Evolutionary conservation across 1,140 invertebrate species (phyloP), one percentile per base, ranked within the genome.

Genomic region (Drosophila dunni): DNA sequence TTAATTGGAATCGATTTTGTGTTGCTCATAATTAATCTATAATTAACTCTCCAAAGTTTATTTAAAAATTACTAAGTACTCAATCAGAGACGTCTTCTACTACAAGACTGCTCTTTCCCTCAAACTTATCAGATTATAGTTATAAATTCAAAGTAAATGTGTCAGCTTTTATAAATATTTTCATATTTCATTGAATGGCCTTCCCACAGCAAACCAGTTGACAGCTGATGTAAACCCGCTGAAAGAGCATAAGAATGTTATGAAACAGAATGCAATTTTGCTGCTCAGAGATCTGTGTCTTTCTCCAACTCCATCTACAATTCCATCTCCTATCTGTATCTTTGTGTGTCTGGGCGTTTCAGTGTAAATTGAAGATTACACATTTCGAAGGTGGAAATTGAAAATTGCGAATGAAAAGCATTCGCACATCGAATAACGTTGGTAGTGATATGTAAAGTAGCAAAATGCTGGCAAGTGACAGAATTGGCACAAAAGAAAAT

Each of bases 311-410:
- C 24, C 2, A 11, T 2, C 38, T n/a, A 0, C 56, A 42, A 33
- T 36, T 34, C 17, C 2, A 11, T 9, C 38, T n/a, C 38, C 11
- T 29, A 29, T 29, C 24, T 29, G 24, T 29, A 29, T 48, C 24
- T 45, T 9, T 65, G 45, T 46, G 15, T 53, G 7, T 63, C 45
- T 56, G 20, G 40, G 68, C 34, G 42, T 57, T 48, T 42, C 71
- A 56, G 62, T 74, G 76, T 78, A 89, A 88, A 89, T 88, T 78
- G 80, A 74, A 89, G 84, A 84, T 89, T 89, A 80, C 84, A 80
- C 74, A 73, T 80, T 79, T 71, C 62, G 62, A 75, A 83, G 83
- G 84, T 89, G 84, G 79, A 84, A 88, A 88, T 88, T 88, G 83
- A 88, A 88, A 88, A 89, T 68, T 63, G 73, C 68, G 76, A 83